Evolutionary conservation across 1,140 invertebrate genomes (phyloP), one percentile per base, ranked within the genome.

Genomic region (Drosophila busckii): DNA sequence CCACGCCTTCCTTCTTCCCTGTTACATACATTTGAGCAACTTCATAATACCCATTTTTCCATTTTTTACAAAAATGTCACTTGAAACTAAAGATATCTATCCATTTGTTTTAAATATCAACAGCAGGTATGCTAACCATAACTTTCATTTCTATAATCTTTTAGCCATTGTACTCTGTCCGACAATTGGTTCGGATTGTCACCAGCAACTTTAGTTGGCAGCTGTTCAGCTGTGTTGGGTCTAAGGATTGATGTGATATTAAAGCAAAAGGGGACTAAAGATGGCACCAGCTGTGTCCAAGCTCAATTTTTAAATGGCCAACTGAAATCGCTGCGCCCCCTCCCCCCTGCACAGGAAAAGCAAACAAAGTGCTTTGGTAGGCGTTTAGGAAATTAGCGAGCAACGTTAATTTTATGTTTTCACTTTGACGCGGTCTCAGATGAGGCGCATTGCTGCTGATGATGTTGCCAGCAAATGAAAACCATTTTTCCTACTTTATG

Each of bases 401-500:
- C 31, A 54, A 34, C 48, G 32, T 71, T 64, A 71, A 59, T 78
- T 70, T 53, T 65, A 42, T 22, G 46, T 32, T 67, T 67, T 71
- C 52, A 48, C 34, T 61, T 75, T 63, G 60, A 67, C 32, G 68
- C 41, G 46, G 32, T n/a, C 25, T 44, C 62, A 52, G 54, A 54
- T 59, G 16, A 45, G 34, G 49, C n/a, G n/a, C 45, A 59, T 54
- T 46, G 45, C 48, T 67, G 67, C 58, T 53, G 73, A 68, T 71
- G 62, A 70, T 52, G 67, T 44, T 53, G 68, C 66, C 65, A 61
- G 52, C 49, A 55, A 66, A 67, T 58, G 66, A 76, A 49, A 68
- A 53, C 68, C 64, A 82, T 80, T 80, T 78, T 82, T 73, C 41
- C 68, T 73, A 69, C 53, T 83, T 82, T 83, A 70, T 70, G 76